Conservation (phyloP, 2,888 invertebrate species). For the Liodrosophila aerea region DNA sequence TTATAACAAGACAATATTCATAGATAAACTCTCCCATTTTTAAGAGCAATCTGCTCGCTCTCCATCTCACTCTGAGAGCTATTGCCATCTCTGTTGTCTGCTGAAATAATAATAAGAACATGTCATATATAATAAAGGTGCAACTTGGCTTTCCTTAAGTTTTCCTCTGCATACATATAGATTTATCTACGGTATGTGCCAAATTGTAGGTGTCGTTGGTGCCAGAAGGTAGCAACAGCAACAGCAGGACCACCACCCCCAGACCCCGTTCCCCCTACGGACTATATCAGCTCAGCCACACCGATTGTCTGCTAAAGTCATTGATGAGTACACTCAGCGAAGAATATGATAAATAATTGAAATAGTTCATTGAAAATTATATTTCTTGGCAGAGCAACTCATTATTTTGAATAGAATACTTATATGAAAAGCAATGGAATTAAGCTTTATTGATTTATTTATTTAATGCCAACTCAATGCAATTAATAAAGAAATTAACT, state of each 20-base stretch:
- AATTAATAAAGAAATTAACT: no score
- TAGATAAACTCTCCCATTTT: slow-evolving; percentile 34
- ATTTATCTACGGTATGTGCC: background rate
- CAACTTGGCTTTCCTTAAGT: slow-evolving; percentile 33
- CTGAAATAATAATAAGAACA: slow-evolving; percentile 43
- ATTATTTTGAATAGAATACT: no score
- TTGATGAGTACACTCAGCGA: slow-evolving; percentile 48
- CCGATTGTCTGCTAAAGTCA: slow-evolving; percentile 65
- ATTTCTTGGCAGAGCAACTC: no score
- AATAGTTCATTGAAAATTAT: no score
- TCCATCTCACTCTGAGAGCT: slow-evolving; percentile 6
- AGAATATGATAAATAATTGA: background rate
- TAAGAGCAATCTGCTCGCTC: slow-evolving; percentile 24
- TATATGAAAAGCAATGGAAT: no score
- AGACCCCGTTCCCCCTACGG: slow-evolving; percentile 1
- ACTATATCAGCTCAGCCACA: slow-evolving; percentile 12
- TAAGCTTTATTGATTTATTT: no score
- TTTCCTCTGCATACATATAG: background rate
- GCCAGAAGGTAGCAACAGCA: slow-evolving; percentile 18
- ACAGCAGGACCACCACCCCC: background rate
- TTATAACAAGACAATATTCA: slow-evolving; percentile 49
- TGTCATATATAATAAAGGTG: slow-evolving; percentile 37
- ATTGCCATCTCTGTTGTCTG: slow-evolving; percentile 30
- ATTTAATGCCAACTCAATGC: no score
- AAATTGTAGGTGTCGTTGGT: slow-evolving; percentile 22